phyloP scores from a whole-genome alignment of 2,797 vertebrate genomes.

The Clarias laeviceps region DNA sequence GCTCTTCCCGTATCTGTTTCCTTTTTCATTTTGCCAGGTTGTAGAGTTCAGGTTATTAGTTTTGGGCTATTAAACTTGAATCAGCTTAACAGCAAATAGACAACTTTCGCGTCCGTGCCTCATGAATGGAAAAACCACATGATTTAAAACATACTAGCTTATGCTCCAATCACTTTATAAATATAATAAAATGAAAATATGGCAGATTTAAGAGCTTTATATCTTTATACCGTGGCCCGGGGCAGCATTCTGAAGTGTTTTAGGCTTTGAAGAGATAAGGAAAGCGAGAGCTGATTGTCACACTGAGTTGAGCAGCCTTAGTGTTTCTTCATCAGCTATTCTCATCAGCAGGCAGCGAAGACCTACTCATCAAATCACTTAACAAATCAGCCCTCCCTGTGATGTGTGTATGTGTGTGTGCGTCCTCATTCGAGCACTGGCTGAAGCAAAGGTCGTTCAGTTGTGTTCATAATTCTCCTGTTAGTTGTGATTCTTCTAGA shows the following conservation, averaged over 20 bases:
- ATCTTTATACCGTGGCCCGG: conserved; percentile 12
- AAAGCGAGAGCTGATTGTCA: conserved; percentile 3
- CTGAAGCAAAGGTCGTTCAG: conserved; percentile 16
- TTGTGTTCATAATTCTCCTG: conserved; percentile 6
- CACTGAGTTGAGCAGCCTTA: conserved; percentile 21
- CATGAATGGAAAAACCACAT: conserved; percentile 6
- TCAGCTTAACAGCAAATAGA: conserved; percentile 26
- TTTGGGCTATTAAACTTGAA: conserved; percentile 35
- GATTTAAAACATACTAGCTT: conserved; percentile 1
- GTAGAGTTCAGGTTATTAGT: conserved; percentile 34
- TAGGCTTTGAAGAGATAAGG: conserved; percentile 20
- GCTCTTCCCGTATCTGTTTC: neutral
- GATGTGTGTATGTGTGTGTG: conserved; percentile 8
- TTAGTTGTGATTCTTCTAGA: conserved; percentile 16
- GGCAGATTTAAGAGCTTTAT: conserved; percentile 18
- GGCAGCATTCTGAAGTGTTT: conserved; percentile 20
- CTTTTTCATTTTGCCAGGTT: conserved; percentile 16
- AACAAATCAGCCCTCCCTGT: conserved; percentile 36
- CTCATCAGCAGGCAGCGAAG: conserved; percentile 37
- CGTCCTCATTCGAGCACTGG: conserved; percentile 4
- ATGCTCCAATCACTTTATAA: conserved; percentile 3
- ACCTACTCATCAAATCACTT: conserved; percentile 46
- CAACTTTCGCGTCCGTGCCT: conserved; percentile 11
- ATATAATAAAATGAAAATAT: conserved; percentile 25
- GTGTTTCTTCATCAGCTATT: conserved; percentile 42